phyloP scores from a whole-genome alignment of 2,797 vertebrate species.

The Gadopsis marmoratus region DNA sequence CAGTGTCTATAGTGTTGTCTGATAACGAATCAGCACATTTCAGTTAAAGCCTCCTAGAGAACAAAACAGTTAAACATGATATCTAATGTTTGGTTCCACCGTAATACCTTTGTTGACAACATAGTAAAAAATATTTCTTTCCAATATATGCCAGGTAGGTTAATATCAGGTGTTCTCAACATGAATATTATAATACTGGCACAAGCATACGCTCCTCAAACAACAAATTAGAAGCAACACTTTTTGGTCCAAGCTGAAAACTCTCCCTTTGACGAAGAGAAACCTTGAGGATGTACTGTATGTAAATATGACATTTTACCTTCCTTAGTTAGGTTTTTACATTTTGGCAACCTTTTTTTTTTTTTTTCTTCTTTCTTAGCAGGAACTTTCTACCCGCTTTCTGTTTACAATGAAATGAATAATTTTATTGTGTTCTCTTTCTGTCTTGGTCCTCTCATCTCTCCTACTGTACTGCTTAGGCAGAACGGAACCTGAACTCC shows the following conservation, averaged over 20 bases:
- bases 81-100: conserved; percentile 69
- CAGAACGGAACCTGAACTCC: conserved; percentile 72
- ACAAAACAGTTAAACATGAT: conserved; percentile 55
- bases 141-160: conserved; percentile 50
- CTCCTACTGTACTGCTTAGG: conserved; percentile 74
- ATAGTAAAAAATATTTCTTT: conserved; percentile 54
- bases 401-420: conserved; percentile 58
- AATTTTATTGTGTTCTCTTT: conserved; percentile 50
- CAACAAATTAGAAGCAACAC: conserved; percentile 66
- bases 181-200: conserved; percentile 86
- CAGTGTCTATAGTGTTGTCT: conserved; percentile 77
- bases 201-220: conserved; percentile 74
- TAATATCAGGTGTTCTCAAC: conserved; percentile 63
- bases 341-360: conserved; percentile 79
- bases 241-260: conserved; percentile 84
- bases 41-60: conserved; percentile 61
- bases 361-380: conserved; percentile 41
- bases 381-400: conserved; percentile 64
- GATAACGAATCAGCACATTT: conserved; percentile 74
- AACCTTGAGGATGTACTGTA: conserved; percentile 68
- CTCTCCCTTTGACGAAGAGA: conserved; percentile 65
- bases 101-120: conserved; percentile 72
- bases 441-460: conserved; percentile 47
- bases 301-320: conserved; percentile 73
- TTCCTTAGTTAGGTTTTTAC: conserved; percentile 64